Evolutionary conservation across 2,888 invertebrate species (phyloP).

Genomic region (Cremastinae sp.): DNA sequence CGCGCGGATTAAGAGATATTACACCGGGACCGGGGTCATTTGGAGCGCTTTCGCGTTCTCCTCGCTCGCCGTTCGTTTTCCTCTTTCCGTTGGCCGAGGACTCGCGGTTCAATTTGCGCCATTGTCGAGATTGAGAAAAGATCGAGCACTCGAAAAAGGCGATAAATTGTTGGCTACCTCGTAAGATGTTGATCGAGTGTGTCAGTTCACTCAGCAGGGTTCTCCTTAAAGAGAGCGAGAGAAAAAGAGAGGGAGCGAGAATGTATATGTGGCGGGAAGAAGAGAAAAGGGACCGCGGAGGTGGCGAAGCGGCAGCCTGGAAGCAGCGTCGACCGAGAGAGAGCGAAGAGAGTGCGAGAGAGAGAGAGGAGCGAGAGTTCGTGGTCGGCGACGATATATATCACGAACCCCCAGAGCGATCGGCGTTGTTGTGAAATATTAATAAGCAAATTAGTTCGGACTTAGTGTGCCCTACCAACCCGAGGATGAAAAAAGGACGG

Average conservation of each 20-base stretch:
- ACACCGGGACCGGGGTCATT: too few species aligned
- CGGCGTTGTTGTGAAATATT: slow-evolving; percentile 78
- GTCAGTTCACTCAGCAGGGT: slow-evolving; percentile 30
- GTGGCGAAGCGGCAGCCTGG: slow-evolving; percentile 46
- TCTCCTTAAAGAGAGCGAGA: slow-evolving; percentile 12
- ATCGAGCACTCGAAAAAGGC: background rate
- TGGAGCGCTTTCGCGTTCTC: too few species aligned
- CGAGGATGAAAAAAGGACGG: slow-evolving; percentile 41
- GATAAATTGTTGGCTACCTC: slow-evolving; percentile 11
- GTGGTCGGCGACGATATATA: slow-evolving; percentile 69
- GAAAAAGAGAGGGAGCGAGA: slow-evolving; percentile 24
- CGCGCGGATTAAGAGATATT: too few species aligned
- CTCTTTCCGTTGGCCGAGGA: background rate
- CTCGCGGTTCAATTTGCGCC: background rate
- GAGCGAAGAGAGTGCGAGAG: slow-evolving; percentile 41
- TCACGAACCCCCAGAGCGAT: slow-evolving; percentile 74
- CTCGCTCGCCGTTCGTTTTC: too few species aligned
- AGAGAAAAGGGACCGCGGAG: slow-evolving; percentile 32
- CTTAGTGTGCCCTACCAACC: slow-evolving; percentile 64
- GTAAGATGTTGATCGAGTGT: slow-evolving; percentile 34
- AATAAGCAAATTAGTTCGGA: slow-evolving; percentile 79
- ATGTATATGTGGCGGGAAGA: slow-evolving; percentile 9
- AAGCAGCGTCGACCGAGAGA: slow-evolving; percentile 40
- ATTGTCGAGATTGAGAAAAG: background rate
- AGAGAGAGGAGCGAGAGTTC: slow-evolving; percentile 45